phyloP scores from a whole-genome alignment of 2,797 vertebrate genomes.

The Crocodylus rhombifer region DNA sequence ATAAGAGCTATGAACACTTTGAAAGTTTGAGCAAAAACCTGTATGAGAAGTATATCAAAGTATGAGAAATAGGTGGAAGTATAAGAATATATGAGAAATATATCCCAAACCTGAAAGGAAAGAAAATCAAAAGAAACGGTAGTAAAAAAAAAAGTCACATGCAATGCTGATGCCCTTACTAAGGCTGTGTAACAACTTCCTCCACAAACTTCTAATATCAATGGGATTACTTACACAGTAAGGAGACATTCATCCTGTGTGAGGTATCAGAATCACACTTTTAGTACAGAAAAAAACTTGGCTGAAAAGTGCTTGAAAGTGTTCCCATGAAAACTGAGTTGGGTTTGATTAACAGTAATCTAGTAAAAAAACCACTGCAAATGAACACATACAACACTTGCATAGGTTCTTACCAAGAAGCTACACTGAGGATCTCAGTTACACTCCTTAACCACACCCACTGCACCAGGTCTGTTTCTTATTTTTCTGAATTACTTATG shows the following conservation, averaged over 20 bases:
- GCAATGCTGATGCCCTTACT: accelerated
- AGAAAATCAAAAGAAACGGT: not conserved
- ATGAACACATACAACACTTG: constrained; percentile 8
- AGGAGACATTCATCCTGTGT: not conserved
- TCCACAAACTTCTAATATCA: not conserved
- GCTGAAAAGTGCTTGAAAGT: not conserved
- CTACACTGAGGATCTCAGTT: constrained; percentile 34
- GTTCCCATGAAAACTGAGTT: constrained; percentile 2
- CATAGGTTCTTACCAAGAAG: constrained; percentile 5
- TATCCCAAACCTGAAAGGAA: not conserved
- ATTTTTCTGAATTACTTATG: not conserved
- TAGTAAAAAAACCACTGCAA: not conserved
- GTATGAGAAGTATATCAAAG: not conserved
- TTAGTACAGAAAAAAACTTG: not conserved
- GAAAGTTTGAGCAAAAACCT: not conserved
- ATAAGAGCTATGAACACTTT: not conserved
- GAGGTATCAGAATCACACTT: not conserved
- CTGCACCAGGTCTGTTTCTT: not conserved
- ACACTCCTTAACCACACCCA: not conserved
- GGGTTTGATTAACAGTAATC: not conserved
- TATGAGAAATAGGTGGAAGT: not conserved
- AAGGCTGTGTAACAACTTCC: not conserved
- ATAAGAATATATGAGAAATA: not conserved
- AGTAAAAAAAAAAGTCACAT: not conserved
- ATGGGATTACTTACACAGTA: not conserved